These are phyloP conservation scores for Agrochola macilenta DNA, from an alignment of 2,888 invertebrate genomes.

Conservation along the genomic window DNA sequence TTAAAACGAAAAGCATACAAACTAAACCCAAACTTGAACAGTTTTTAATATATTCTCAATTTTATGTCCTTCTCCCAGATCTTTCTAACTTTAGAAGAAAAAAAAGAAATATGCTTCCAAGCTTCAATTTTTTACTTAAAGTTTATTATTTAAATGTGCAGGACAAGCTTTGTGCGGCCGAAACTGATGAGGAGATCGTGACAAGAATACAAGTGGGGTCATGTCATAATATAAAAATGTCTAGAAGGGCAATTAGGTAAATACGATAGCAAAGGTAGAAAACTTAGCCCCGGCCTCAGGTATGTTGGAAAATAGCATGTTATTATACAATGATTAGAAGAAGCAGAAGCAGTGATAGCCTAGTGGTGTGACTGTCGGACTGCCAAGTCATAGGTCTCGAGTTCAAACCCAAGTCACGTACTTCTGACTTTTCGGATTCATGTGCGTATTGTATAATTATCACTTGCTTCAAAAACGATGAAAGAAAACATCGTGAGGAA, in stretches of 20 bases:
- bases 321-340: no score
- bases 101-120: slow-evolving; percentile 26
- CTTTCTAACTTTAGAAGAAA: slow-evolving; percentile 35
- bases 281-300: no score
- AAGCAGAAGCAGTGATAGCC: no score
- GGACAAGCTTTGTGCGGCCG: slow-evolving; percentile 62
- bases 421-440: no score
- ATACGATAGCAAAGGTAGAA: not conserved
- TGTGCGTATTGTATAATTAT: no score
- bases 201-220: slow-evolving; percentile 59
- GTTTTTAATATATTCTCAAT: slow-evolving; percentile 4
- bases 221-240: not conserved
- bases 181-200: slow-evolving; percentile 69
- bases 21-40: not conserved
- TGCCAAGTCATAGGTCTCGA: no score
- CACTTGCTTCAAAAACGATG: no score
- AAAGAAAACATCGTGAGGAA: no score
- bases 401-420: no score
- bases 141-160: slow-evolving; percentile 67
- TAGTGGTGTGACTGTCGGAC: no score
- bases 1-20: not conserved
- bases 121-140: slow-evolving; percentile 52
- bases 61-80: not conserved
- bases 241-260: slow-evolving; percentile 12
- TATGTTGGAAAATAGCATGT: no score